Conservation (phyloP, 2,113 vertebrate species). For the Sinocyclocheilus maitianheensis region DNA sequence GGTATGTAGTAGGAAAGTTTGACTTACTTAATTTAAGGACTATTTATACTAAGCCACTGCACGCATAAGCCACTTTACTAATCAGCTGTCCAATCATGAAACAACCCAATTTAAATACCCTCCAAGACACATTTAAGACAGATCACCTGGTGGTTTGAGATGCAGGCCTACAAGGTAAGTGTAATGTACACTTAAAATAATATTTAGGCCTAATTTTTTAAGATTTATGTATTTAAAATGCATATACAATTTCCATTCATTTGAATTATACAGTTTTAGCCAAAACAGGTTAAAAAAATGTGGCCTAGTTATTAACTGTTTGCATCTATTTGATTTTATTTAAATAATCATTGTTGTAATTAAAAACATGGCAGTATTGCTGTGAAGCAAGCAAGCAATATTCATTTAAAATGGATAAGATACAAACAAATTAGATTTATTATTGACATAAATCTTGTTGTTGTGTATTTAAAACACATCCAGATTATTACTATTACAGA, state of each 20-base stretch:
- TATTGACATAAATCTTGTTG: background rate
- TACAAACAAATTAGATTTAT: background rate
- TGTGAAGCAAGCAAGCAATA: too few species aligned
- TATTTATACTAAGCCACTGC: slow-evolving; percentile 9
- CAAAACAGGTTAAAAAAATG: too few species aligned
- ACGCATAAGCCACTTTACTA: background rate
- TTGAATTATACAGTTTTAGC: too few species aligned
- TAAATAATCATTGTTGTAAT: too few species aligned
- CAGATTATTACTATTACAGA: too few species aligned
- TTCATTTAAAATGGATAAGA: too few species aligned
- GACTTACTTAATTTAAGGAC: background rate
- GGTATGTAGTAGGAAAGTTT: slow-evolving; percentile 6
- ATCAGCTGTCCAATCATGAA: slow-evolving; percentile 7
- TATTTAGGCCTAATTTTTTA: background rate
- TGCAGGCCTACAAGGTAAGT: background rate
- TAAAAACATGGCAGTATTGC: too few species aligned
- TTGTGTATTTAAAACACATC: too few species aligned
- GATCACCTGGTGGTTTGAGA: background rate
- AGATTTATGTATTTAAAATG: too few species aligned
- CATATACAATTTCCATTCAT: too few species aligned
- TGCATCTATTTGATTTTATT: background rate
- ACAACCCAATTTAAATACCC: background rate
- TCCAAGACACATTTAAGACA: background rate
- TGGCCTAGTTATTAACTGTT: background rate
- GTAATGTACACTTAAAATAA: background rate